These are phyloP conservation scores for Caenorhabditis latens DNA, from an alignment of 1,140 invertebrate genomes.

Conservation along the genomic window DNA sequence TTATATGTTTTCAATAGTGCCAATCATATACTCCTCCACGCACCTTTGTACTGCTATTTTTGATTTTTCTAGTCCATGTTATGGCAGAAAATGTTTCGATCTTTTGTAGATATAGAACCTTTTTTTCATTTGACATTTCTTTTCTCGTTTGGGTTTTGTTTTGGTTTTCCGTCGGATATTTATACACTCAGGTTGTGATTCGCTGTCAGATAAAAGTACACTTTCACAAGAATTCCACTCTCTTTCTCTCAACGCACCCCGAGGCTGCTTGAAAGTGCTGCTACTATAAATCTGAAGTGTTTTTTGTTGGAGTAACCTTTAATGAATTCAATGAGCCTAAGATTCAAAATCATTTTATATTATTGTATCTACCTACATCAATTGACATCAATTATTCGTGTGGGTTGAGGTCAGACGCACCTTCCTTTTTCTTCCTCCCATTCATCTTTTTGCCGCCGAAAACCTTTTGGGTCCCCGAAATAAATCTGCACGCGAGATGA, in stretches of 20 bases:
- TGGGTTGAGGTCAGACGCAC: background rate
- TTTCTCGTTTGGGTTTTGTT: too few species aligned
- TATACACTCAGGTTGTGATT: background rate
- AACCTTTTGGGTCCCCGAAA: conserved; percentile 26
- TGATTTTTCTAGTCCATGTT: too few species aligned
- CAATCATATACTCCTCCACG: too few species aligned
- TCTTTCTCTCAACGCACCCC: background rate
- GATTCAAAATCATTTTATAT: background rate
- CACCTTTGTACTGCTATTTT: too few species aligned
- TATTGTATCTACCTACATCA: background rate
- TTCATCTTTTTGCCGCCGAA: background rate
- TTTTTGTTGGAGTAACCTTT: too few species aligned
- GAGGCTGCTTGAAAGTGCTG: background rate
- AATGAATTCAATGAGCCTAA: background rate
- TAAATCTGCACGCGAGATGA: conserved; percentile 52
- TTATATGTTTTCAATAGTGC: background rate
- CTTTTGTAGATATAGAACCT: background rate
- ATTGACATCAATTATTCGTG: conserved; percentile 37
- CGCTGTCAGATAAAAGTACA: background rate
- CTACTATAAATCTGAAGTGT: too few species aligned
- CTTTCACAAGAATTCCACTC: background rate
- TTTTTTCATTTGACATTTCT: background rate
- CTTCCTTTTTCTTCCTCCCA: background rate
- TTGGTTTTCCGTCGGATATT: too few species aligned
- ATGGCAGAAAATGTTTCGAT: background rate